Evolutionary conservation across 2,113 vertebrate genomes (phyloP), one percentile per base, ranked within the genome.

Genomic region (Raja brachyura): DNA sequence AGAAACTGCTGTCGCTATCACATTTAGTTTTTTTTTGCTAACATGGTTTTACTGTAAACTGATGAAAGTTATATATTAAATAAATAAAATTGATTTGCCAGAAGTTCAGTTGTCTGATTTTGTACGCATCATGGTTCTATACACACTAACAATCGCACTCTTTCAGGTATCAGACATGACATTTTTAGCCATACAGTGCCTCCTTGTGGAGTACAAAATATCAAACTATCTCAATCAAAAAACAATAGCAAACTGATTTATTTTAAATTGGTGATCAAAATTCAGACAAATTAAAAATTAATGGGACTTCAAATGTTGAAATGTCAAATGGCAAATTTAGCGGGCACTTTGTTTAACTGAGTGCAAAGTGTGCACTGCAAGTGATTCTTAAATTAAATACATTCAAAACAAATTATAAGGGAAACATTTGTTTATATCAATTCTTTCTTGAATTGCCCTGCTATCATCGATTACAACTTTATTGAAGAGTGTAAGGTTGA

Each of bases 191-290:
- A 92, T 25, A 25, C 66, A 92, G 68, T 73, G 90, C 90, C 90
- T 92, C 90, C 68, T 92, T 92, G 90, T 92, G 90, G 90, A 73
- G 10, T 6, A 54, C 18, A 54, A 73, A 92, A 92, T 73, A 92
- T 63, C 31, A 28, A 90, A 33, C 56, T 28, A 5, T 48, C 90
- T 92, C 66, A 54, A 39, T 73, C 39, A 16, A 39, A 74, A 48
- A 9, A 92, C 13, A 13, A 59, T n/a, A 86, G 31, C 59, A 63
- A 88, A 63, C 10, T 31, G 28, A 63, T 88, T 59, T 85, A 10
- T 28, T n/a, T 14, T 13, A 13, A 85, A 28, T 48, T 18, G 56
- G 18, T 83, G 11, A 3, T 20, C 5, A 20, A 5, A 73, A 73
- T 20, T 73, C 70, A 73, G 70, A 16, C 18, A 16, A 8, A 31